Conservation (phyloP, 1,140 invertebrate species). For the Pentalonia nigronervosa region DNA sequence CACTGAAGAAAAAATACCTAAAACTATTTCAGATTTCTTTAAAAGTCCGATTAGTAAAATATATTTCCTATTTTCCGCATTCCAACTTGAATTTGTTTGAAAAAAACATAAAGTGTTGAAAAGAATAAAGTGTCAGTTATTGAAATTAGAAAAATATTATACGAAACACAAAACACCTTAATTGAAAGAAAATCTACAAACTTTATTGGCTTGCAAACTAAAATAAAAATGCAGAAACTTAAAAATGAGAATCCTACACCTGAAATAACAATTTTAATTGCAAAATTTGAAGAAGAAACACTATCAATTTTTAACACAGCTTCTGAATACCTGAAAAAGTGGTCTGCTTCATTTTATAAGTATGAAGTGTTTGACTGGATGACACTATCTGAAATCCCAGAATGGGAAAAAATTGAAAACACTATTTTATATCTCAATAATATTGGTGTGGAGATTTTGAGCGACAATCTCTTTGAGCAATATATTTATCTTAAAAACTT, state of each 20-base stretch:
- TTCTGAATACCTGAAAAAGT: not conserved
- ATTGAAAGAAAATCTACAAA: no score
- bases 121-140: not conserved
- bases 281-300: conserved; percentile 21
- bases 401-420: conserved; percentile 14
- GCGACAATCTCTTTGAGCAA: not conserved
- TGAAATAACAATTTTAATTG: no score
- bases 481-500: not conserved
- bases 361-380: conserved; percentile 12
- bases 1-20: no score
- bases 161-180: no score
- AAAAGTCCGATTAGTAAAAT: not conserved
- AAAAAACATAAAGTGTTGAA: not conserved
- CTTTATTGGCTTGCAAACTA: no score
- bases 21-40: not conserved
- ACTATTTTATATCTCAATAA: conserved; percentile 7
- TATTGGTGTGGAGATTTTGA: not conserved
- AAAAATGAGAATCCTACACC: no score
- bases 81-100: conserved; percentile 14
- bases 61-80: not conserved
- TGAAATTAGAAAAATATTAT: conserved; percentile 17
- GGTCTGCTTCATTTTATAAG: not conserved
- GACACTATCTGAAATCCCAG: not conserved
- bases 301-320: not conserved
- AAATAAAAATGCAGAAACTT: no score